A percentile compares a stretch with the other conserved stretches of the same genome.
Conservation (phyloP, 2,113 vertebrate genomes). For the Pipra filicauda region DNA sequence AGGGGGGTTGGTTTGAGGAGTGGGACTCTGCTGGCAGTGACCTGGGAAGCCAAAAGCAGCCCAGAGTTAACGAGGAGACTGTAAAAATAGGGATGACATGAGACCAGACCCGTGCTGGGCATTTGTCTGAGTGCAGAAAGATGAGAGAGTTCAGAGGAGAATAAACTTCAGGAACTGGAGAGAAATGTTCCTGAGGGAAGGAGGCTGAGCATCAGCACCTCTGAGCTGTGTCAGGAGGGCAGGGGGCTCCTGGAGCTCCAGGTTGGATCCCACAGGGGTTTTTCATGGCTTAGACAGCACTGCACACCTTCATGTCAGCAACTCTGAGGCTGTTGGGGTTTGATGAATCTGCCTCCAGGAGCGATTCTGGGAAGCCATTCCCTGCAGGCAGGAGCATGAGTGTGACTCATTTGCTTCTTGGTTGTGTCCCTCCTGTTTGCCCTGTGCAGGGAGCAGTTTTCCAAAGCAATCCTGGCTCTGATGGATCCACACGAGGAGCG, state of each 20-base stretch:
- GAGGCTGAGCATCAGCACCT: too few relatives aligned
- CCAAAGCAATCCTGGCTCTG: background rate
- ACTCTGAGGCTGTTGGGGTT: background rate
- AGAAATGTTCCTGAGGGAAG: background rate
- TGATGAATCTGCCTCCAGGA: background rate
- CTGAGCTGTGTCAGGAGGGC: background rate
- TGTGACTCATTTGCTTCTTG: background rate
- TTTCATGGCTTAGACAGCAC: background rate
- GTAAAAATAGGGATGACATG: background rate
- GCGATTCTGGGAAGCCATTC: background rate
- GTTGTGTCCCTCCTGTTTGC: background rate
- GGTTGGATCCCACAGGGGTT: background rate
- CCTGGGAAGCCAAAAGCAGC: background rate
- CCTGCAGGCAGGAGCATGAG: background rate
- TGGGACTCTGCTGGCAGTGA: background rate
- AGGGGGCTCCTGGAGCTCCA: background rate
- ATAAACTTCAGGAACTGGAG: fast-evolving
- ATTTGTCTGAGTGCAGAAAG: background rate
- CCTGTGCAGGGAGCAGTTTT: background rate
- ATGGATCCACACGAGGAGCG: background rate
- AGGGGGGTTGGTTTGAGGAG: fast-evolving
- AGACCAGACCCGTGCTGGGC: background rate
- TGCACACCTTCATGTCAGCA: background rate
- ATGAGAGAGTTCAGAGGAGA: background rate
- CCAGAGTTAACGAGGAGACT: background rate